Conservation (phyloP, 2,113 vertebrate species). For the Atractosteus spatula region DNA sequence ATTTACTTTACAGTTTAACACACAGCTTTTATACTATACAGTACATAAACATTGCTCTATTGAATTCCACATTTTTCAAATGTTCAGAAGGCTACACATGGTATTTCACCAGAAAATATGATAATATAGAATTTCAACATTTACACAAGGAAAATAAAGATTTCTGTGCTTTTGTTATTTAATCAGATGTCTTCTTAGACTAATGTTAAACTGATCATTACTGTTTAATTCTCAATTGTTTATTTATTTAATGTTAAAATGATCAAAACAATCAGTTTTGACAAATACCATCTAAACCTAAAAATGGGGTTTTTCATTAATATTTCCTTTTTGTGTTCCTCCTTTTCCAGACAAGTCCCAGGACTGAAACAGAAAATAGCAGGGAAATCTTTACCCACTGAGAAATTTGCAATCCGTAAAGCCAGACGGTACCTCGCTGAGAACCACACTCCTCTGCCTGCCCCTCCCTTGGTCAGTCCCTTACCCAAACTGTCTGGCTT, state of each 20-base stretch:
- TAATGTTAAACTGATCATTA: too few relatives aligned
- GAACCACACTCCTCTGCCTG: slow-evolving; percentile 76
- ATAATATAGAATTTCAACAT: too few relatives aligned
- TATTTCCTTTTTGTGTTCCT: background rate
- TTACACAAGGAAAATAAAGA: too few relatives aligned
- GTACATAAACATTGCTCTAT: background rate
- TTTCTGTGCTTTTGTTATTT: too few relatives aligned
- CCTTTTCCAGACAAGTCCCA: slow-evolving; percentile 78
- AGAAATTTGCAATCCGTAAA: slow-evolving; percentile 97
- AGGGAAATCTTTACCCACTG: slow-evolving; percentile 95
- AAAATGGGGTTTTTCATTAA: background rate
- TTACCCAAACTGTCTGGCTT: background rate
- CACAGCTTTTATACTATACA: background rate
- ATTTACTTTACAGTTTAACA: too few relatives aligned
- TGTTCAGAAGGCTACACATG: background rate
- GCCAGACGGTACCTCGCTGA: slow-evolving; percentile 83
- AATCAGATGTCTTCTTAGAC: too few relatives aligned
- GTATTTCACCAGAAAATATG: too few relatives aligned
- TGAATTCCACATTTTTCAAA: background rate
- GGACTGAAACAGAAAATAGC: slow-evolving; percentile 95
- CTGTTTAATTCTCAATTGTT: too few relatives aligned
- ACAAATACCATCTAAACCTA: too few relatives aligned
- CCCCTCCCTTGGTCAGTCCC: slow-evolving; percentile 85
- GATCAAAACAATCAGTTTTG: too few relatives aligned
- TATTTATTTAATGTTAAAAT: too few relatives aligned